Base-by-base conservation (phyloP, 1,140 invertebrate genomes). In the Drosophila mojavensis region DNA sequence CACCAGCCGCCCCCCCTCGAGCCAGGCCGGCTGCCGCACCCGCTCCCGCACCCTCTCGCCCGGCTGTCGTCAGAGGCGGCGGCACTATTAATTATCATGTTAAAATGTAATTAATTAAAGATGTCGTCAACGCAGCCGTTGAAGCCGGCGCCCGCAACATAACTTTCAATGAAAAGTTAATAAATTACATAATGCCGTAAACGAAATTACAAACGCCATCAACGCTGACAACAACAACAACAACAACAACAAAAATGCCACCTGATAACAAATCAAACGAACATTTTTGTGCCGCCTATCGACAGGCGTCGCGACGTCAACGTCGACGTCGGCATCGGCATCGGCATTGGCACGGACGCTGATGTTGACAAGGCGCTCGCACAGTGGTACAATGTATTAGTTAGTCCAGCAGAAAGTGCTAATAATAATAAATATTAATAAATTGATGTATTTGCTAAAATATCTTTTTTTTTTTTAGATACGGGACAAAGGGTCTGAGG, bases 21-120 rank as follows among this genome's bases (percentile, higher is more conserved):
- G n/a, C n/a, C n/a, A n/a, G n/a, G n/a, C n/a, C n/a, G 43, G 43
- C 43, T 82, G 75, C 79, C 81, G 64, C n/a, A n/a, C n/a, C n/a
- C 60, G 58, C 73, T 75, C n/a, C 13, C n/a, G 41, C 41, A 15
- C 15, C 48, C 43, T 53, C 55, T 47, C 55, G 47, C n/a, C 2
- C n/a, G 43, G 43, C 43, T 82, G 76, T 81, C 81, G 64, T 56
- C 58, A 11, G 43, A 30, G 51, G 43, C 69, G 62, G 65, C 79
- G 72, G 79, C 76, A 79, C 84, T 85, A 89, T 89, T 89, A 89
- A 89, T 89, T 89, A 89, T 89, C 84, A 89, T 81, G 84, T 89
- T 89, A 89, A 89, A 89, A 89, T 89, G 84, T 89, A 89, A 89
- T 89, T 89, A 89, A 89, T 89, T 89, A 90, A 89, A 89, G 81